Base-by-base conservation (phyloP, 2,113 vertebrate genomes). In the Larimichthys polyactis region DNA sequence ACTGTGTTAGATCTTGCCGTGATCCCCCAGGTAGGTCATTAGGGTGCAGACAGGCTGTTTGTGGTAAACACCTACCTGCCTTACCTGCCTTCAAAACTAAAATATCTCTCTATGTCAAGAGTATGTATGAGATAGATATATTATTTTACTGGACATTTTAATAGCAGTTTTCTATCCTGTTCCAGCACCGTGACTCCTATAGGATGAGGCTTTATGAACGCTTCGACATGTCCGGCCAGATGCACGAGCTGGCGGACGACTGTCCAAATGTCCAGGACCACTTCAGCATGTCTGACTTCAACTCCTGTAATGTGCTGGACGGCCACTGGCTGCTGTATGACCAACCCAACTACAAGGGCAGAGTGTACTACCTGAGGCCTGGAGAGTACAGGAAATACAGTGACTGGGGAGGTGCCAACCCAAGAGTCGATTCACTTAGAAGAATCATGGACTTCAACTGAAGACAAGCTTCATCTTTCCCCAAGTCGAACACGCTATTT, bases 261-360 rank as follows among this genome's bases (percentile, higher is more conserved):
- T 95, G 95, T 48, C 78, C 89, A 40, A 93, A 94, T 68, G 81
- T 94, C 67, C 85, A 91, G 77, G 93, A 89, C 16, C 88, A 87
- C 27, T 92, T 95, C 87, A 87, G 62, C 20, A 80, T 93, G 72
- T 88, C 84, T 44, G 89, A 94, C 84, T 92, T 94, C 78, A 94
- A 95, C 90, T 95, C 95, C 69, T 94, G 93, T 82, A 90, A 92
- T 12, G 94, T 96, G 73, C 87, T 93, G 83, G 94, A 95, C 0
- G 95, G 95, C 55, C 93, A 95, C 65, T 96, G 95, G 95, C 89
- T 94, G 75, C 83, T 95, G 83, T 94, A 93, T 20, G 95, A 96
- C 51, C 94, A 94, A 46, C 92, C 94, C 64, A 78, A 94, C 86
- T 95, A 82, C 84, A 92, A 93, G 77, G 94, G 94, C 17, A 49